phyloP scores from a whole-genome alignment of 2,888 invertebrate genomes.

The Invenusta paracnida region DNA sequence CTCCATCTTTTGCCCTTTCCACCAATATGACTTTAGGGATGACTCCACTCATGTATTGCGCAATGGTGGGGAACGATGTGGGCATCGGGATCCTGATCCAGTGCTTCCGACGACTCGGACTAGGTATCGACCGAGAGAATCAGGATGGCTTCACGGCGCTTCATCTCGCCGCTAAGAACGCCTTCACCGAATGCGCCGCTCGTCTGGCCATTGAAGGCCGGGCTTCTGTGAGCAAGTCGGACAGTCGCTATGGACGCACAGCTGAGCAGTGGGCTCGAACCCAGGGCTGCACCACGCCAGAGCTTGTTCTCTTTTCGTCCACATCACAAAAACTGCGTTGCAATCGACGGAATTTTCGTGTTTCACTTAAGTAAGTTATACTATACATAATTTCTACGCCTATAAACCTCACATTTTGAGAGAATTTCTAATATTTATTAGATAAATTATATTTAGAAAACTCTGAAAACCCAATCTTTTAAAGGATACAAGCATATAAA shows the following conservation, averaged over 20 bases:
- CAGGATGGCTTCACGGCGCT: conserved; percentile 55
- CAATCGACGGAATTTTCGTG: not conserved
- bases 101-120: conserved; percentile 55
- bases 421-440: too few species aligned
- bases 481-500: too few species aligned
- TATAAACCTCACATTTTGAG: too few species aligned
- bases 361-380: not conserved
- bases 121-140: conserved; percentile 55
- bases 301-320: conserved; percentile 49
- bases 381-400: too few species aligned
- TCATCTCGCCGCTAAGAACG: conserved; percentile 53
- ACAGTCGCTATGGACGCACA: conserved; percentile 50
- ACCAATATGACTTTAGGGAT: too few species aligned
- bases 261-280: conserved; percentile 54
- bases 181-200: conserved; percentile 54
- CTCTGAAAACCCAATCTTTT: too few species aligned
- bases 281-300: conserved; percentile 52
- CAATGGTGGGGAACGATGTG: conserved; percentile 55
- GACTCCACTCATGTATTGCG: conserved; percentile 55
- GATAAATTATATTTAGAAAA: too few species aligned
- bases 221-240: conserved; percentile 51
- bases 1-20: not conserved
- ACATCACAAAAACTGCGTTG: conserved; percentile 32
- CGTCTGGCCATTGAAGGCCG: conserved; percentile 54
- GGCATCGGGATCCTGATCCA: conserved; percentile 54